These are phyloP conservation scores for Potamilus streckersoni DNA, from an alignment of 1,140 invertebrate genomes.

Conservation along the genomic window DNA sequence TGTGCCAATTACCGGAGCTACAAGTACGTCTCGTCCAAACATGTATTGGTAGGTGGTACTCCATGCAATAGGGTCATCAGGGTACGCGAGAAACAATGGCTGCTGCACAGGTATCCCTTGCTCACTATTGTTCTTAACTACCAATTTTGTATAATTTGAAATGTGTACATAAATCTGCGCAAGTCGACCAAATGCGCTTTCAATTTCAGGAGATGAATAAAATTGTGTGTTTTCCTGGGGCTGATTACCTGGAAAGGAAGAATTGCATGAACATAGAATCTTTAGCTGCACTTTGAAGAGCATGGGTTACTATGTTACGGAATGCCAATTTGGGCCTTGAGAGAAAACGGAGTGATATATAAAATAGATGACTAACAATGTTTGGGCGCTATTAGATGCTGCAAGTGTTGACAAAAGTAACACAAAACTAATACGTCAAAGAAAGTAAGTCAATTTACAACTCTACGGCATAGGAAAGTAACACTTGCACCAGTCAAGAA, in stretches of 20 bases:
- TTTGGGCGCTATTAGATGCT: background rate
- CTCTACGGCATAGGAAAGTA: too few species aligned
- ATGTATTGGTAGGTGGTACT: slow-evolving; percentile 62
- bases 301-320: background rate
- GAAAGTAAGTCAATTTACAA: too few species aligned
- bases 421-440: too few species aligned
- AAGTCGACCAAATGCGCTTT: slow-evolving; percentile 59
- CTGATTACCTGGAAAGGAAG: slow-evolving; percentile 51
- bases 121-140: slow-evolving; percentile 38
- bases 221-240: slow-evolving; percentile 63
- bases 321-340: background rate
- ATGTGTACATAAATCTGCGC: slow-evolving; percentile 56
- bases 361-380: too few species aligned
- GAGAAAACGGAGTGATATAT: background rate
- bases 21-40: slow-evolving; percentile 64
- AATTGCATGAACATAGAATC: background rate
- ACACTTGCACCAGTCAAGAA: too few species aligned
- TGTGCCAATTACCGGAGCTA: slow-evolving; percentile 60
- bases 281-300: background rate
- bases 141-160: slow-evolving; percentile 54
- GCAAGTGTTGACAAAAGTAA: too few species aligned
- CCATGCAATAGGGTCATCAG: slow-evolving; percentile 44
- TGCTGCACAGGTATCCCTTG: slow-evolving; percentile 60
- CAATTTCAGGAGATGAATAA: slow-evolving; percentile 55
- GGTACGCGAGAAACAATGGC: slow-evolving; percentile 62